Percentiles rank a stretch among this genome's conserved stretches.
phyloP scores from a whole-genome alignment of 2,113 vertebrate species.

The Axis porcinus region DNA sequence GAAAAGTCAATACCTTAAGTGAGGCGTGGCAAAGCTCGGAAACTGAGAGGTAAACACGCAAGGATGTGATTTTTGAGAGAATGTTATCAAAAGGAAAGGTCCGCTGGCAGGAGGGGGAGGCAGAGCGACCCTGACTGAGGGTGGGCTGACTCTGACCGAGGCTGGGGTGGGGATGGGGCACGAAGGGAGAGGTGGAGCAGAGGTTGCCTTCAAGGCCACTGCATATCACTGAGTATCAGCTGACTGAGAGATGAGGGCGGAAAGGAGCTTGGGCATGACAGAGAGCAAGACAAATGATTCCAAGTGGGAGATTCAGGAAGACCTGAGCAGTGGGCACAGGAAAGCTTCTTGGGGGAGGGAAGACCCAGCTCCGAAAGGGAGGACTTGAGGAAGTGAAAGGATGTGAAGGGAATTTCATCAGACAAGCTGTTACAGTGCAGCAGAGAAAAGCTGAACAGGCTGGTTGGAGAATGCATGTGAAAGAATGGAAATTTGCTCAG shows the following conservation, averaged over 20 bases:
- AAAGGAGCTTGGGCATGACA: background rate
- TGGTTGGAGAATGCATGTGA: background rate
- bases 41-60: slow-evolving; percentile 12
- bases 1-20: slow-evolving; percentile 70
- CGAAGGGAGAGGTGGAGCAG: background rate
- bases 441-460: background rate
- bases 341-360: background rate
- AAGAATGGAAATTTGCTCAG: background rate
- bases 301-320: background rate
- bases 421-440: background rate
- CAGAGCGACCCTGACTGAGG: background rate
- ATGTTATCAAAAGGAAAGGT: background rate
- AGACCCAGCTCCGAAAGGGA: background rate
- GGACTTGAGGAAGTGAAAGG: background rate
- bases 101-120: background rate
- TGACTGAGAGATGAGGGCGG: background rate
- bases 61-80: slow-evolving; percentile 32
- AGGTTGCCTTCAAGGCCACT: background rate
- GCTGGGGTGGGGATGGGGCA: no score
- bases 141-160: no score
- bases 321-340: background rate
- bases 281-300: background rate
- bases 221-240: background rate
- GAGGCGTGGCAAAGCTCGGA: slow-evolving; percentile 45
- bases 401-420: background rate